Conservation (phyloP, 2,797 vertebrate genomes). For the Smutsia temminckii region DNA sequence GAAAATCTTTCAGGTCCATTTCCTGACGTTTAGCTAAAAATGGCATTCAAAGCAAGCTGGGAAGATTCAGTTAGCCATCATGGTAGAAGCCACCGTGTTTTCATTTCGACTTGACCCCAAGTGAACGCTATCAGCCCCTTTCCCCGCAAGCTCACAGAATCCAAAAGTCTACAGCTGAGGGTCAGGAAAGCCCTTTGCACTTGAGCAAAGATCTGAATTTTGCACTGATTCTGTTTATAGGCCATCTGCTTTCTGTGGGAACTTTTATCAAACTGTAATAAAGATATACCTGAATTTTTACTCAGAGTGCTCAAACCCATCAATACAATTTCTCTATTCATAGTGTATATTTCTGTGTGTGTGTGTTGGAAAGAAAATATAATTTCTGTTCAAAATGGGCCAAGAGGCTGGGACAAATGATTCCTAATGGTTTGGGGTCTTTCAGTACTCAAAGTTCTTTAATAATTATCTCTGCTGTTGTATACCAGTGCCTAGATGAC, state of each 20-base stretch:
- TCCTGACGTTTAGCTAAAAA: not conserved
- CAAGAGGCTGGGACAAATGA: not conserved
- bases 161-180: not conserved
- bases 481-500: fast-evolving
- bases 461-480: fast-evolving
- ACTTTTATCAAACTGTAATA: not conserved
- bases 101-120: fast-evolving
- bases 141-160: not conserved
- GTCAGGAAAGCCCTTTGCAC: not conserved
- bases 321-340: fast-evolving
- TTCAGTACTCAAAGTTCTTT: not conserved
- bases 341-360: fast-evolving
- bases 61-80: fast-evolving
- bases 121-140: not conserved
- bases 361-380: not conserved
- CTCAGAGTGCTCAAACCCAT: not conserved
- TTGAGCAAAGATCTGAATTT: not conserved
- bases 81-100: not conserved
- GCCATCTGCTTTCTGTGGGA: not conserved
- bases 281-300: not conserved
- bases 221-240: fast-evolving
- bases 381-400: not conserved
- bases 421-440: not conserved
- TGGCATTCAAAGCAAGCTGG: not conserved
- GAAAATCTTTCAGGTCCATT: not conserved